Conservation (phyloP, 1,140 invertebrate species). For the Pseudobourletiella spinata region DNA sequence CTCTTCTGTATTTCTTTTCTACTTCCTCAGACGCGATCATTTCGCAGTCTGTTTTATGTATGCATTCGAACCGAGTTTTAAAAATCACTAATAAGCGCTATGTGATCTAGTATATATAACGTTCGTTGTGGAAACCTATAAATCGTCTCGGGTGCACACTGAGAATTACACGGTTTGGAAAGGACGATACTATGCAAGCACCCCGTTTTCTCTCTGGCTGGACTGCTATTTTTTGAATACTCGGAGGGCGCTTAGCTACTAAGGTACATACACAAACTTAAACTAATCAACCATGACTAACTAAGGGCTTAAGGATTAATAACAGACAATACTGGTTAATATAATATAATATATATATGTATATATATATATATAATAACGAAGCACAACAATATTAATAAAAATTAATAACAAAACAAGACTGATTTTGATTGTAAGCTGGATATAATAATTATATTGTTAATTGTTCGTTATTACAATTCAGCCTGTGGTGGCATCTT, state of each 20-base stretch:
- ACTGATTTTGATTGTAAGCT: neutral
- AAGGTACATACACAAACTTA: neutral
- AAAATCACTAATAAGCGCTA: no score
- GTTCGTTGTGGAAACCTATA: no score
- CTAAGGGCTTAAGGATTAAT: neutral
- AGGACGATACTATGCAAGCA: no score
- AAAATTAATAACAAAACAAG: conserved; percentile 28
- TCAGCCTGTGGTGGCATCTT: neutral
- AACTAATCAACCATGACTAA: neutral
- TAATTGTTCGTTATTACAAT: conserved; percentile 3
- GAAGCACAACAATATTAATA: conserved; percentile 26
- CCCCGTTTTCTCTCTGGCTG: neutral
- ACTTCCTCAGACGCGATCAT: no score
- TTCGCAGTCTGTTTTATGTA: no score
- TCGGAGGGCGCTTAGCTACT: neutral
- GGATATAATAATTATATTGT: neutral
- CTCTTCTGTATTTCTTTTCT: no score
- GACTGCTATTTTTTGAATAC: neutral
- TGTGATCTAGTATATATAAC: no score
- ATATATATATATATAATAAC: no score
- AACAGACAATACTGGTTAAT: conserved; percentile 6
- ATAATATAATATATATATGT: no score
- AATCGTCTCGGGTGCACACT: no score
- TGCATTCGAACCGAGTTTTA: no score
- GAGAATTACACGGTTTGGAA: no score